These are phyloP conservation scores for Camponotus fellah DNA, from an alignment of 2,888 invertebrate genomes.

Conservation along the genomic window DNA sequence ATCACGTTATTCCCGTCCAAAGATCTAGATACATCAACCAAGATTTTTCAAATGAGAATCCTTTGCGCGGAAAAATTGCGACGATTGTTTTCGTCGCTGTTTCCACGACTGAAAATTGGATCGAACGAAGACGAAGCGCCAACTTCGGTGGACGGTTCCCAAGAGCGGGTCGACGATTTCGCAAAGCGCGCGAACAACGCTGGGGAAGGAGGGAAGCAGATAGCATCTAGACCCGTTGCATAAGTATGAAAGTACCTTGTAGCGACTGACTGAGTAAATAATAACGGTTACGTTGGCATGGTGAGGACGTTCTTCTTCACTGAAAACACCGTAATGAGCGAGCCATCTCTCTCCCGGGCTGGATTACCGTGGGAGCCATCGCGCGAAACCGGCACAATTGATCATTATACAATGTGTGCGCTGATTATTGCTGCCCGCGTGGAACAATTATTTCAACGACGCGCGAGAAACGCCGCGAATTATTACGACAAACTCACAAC, in stretches of 20 bases:
- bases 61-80: slow-evolving; percentile 15
- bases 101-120: slow-evolving; percentile 50
- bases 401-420: slow-evolving; percentile 62
- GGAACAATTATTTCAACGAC: slow-evolving; percentile 62
- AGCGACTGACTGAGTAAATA: slow-evolving; percentile 84
- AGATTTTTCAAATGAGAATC: background rate
- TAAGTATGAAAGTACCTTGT: slow-evolving; percentile 84
- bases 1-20: background rate
- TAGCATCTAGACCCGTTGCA: slow-evolving; percentile 81
- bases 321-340: slow-evolving; percentile 72
- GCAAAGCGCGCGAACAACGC: slow-evolving; percentile 63
- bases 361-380: slow-evolving; percentile 67
- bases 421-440: slow-evolving; percentile 61
- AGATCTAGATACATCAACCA: background rate
- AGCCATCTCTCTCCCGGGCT: slow-evolving; percentile 44
- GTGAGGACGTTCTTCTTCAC: slow-evolving; percentile 72
- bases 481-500: background rate
- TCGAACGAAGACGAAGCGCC: slow-evolving; percentile 50
- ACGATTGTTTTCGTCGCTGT: background rate
- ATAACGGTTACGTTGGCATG: slow-evolving; percentile 83
- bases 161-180: slow-evolving; percentile 69
- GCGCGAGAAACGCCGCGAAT: slow-evolving; percentile 22
- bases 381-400: slow-evolving; percentile 68
- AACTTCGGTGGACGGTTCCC: slow-evolving; percentile 55
- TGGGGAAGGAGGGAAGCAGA: slow-evolving; percentile 72